These are phyloP conservation scores for Bos taurus DNA, from an alignment of 2,113 vertebrate genomes.

Conservation along the genomic window ARS-UCD2.0 NC_037349.1:54581001-54581500, in stretches of 20 bases:
- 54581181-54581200: neutral
- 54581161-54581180: neutral
- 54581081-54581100: neutral
- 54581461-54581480: neutral
- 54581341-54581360: neutral
- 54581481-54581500: neutral
- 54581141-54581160: neutral
- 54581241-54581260: neutral
- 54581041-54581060: neutral
- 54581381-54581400: neutral
- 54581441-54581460: neutral
- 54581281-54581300: neutral
- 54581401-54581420: neutral
- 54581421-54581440: neutral
- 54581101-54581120: slow-evolving; percentile 20
- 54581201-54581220: neutral
- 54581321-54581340: neutral
- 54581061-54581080: neutral
- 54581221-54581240: neutral
- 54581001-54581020: neutral
- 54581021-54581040: neutral
- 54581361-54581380: neutral
- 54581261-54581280: neutral
- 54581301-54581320: neutral
- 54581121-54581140: neutral